A percentile compares a stretch with the other conserved stretches of the same genome.
Evolutionary conservation across 2,113 vertebrate genomes (phyloP).

Genomic region (Corythornis cristatus): DNA sequence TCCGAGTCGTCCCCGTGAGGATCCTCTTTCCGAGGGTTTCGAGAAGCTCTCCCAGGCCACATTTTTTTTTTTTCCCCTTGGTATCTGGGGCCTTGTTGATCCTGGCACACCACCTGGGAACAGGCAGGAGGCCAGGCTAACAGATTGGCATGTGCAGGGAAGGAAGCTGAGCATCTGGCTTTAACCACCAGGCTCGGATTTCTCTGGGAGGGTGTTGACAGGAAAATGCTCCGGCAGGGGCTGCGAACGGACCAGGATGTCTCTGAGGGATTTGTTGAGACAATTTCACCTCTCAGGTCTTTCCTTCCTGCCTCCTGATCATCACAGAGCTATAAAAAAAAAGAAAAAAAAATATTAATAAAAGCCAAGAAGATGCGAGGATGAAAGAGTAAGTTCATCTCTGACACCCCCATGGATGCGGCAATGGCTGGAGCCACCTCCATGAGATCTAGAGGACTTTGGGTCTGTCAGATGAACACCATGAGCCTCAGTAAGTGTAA

Average conservation of each 20-base stretch:
- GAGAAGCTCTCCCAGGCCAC: slow-evolving; percentile 5
- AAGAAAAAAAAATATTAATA: not conserved
- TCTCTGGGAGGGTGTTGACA: slow-evolving; percentile 32
- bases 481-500: not conserved
- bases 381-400: not conserved
- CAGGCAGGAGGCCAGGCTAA: slow-evolving; percentile 18
- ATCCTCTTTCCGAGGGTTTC: not conserved
- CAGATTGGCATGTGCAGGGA: slow-evolving; percentile 35
- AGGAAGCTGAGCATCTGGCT: slow-evolving; percentile 33
- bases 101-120: slow-evolving; percentile 49
- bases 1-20: not conserved
- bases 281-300: not conserved
- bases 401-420: not conserved
- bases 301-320: not conserved
- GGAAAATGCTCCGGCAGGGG: slow-evolving; percentile 5
- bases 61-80: not conserved
- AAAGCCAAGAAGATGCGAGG: too few relatives aligned
- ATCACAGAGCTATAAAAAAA: not conserved
- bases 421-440: not conserved
- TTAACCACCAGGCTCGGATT: slow-evolving; percentile 4
- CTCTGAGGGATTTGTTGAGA: not conserved
- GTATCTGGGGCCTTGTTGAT: slow-evolving; percentile 36
- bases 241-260: not conserved
- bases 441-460: not conserved
- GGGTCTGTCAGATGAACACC: not conserved